Percentiles rank a stretch among this genome's conserved stretches.
phyloP scores from a whole-genome alignment of 2,888 invertebrate species.

The Mesopsocus fuscifrons region DNA sequence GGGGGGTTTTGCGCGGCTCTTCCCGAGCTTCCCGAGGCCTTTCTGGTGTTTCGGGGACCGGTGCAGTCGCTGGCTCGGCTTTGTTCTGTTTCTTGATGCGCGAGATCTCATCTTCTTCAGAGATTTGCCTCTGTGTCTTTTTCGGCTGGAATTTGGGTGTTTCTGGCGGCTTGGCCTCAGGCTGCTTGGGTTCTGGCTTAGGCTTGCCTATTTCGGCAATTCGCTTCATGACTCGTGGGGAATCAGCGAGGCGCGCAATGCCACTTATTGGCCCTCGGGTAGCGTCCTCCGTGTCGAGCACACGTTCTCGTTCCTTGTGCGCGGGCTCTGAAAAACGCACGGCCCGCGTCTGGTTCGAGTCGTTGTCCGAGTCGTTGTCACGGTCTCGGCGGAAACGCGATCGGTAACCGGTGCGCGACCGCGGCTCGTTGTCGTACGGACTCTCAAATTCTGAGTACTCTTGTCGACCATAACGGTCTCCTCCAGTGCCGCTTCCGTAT shows the following conservation, averaged over 20 bases:
- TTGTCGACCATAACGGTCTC: slow-evolving; percentile 18
- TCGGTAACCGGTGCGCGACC: slow-evolving; percentile 29
- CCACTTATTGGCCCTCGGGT: slow-evolving; percentile 64
- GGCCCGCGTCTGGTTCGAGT: slow-evolving; percentile 29
- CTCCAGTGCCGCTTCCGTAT: slow-evolving; percentile 13
- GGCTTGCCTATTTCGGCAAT: slow-evolving; percentile 50
- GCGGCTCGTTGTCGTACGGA: slow-evolving; percentile 41
- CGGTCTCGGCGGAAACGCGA: slow-evolving; percentile 30
- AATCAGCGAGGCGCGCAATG: slow-evolving; percentile 70
- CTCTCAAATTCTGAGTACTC: slow-evolving; percentile 45
- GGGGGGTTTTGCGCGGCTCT: slow-evolving; percentile 14
- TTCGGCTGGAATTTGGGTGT: slow-evolving; percentile 29
- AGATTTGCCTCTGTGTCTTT: slow-evolving; percentile 55
- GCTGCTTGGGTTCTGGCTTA: slow-evolving; percentile 65
- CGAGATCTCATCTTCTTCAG: slow-evolving; percentile 79
- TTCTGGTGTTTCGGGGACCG: slow-evolving; percentile 21
- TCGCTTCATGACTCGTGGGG: slow-evolving; percentile 74
- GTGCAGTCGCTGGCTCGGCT: slow-evolving; percentile 37
- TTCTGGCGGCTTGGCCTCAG: slow-evolving; percentile 29
- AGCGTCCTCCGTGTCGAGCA: slow-evolving; percentile 77
- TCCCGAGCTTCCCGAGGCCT: slow-evolving; percentile 5
- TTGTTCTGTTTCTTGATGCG: slow-evolving; percentile 77
- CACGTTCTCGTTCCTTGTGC: slow-evolving; percentile 37
- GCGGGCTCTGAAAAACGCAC: slow-evolving; percentile 41
- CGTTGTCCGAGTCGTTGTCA: slow-evolving; percentile 24